phyloP scores from a whole-genome alignment of 2,113 vertebrate species.

The Hepsetus odoe region DNA sequence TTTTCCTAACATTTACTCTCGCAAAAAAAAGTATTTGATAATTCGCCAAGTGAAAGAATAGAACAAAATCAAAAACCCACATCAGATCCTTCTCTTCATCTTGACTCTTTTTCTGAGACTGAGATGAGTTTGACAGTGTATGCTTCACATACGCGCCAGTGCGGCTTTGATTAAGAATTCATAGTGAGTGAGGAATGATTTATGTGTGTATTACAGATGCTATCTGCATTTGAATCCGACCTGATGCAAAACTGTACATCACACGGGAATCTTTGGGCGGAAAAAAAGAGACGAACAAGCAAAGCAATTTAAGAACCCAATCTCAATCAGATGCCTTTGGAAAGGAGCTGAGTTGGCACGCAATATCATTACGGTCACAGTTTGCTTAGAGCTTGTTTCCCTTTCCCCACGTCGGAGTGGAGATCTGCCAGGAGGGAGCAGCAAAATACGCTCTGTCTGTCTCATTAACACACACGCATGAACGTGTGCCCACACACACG shows the following conservation, averaged over 20 bases:
- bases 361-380: conserved; percentile 62
- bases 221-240: conserved; percentile 11
- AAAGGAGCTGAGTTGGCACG: conserved; percentile 56
- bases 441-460: conserved; percentile 58
- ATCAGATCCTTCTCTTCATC: not conserved
- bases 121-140: not conserved
- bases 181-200: conserved; percentile 12
- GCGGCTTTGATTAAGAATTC: conserved; percentile 31
- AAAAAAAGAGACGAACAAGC: not conserved
- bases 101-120: not conserved
- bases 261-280: not conserved
- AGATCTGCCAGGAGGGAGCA: conserved; percentile 59
- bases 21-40: not conserved
- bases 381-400: conserved; percentile 52
- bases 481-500: not conserved
- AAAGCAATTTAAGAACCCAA: conserved; percentile 24
- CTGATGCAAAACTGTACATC: not conserved
- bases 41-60: not conserved
- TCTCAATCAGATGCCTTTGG: conserved; percentile 29
- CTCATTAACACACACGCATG: conserved; percentile 59
- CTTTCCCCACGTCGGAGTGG: conserved; percentile 62
- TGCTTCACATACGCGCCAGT: not conserved
- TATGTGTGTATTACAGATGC: conserved; percentile 2
- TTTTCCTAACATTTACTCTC: not conserved
- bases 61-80: too few relatives aligned